Conservation (phyloP, 2,888 invertebrate species). For the Pterobdella sp. region DNA sequence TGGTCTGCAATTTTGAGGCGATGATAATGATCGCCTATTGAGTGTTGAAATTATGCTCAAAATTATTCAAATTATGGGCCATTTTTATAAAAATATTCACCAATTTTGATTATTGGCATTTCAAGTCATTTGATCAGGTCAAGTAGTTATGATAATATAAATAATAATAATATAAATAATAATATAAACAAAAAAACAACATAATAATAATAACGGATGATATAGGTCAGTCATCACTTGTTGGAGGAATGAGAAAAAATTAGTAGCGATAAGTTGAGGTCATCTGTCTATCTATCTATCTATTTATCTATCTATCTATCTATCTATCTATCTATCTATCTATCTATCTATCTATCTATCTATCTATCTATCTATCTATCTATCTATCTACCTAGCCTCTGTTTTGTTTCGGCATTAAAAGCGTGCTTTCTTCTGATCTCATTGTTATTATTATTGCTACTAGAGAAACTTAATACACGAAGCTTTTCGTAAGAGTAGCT, state of each 20-base stretch:
- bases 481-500: too few relatives aligned
- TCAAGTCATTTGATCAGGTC: neutral
- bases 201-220: neutral
- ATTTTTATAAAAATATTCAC: too few relatives aligned
- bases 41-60: too few relatives aligned
- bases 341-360: neutral
- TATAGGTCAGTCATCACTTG: neutral
- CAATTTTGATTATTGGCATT: too few relatives aligned
- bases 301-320: neutral
- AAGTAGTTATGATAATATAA: neutral
- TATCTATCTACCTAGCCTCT: neutral
- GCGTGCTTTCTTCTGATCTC: too few relatives aligned
- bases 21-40: too few relatives aligned
- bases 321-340: neutral
- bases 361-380: neutral
- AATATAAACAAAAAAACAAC: neutral
- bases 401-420: too few relatives aligned
- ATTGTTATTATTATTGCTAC: too few relatives aligned
- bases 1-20: too few relatives aligned
- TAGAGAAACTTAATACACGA: too few relatives aligned
- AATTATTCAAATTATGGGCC: too few relatives aligned
- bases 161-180: neutral
- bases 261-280: neutral
- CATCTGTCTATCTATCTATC: neutral
- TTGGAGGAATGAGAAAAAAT: neutral